phyloP scores from a whole-genome alignment of 1,140 invertebrate species.

The Oreohelix idahoensis region DNA sequence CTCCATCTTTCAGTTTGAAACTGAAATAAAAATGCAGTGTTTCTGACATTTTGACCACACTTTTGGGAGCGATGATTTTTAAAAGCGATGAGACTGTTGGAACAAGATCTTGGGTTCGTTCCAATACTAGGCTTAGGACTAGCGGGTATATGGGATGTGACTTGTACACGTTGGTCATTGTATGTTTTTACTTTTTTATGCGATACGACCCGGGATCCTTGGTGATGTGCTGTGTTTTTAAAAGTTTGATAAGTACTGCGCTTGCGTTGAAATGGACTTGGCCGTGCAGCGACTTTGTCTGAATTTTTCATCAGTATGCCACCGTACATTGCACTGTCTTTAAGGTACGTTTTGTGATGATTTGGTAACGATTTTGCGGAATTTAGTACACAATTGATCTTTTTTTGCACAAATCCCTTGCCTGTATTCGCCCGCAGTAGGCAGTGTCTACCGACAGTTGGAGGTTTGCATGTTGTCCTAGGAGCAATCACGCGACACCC shows the following conservation, averaged over 20 bases:
- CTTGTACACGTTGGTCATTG: neutral
- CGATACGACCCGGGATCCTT: neutral
- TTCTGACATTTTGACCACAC: neutral
- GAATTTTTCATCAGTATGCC: neutral
- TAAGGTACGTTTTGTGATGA: neutral
- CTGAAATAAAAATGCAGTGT: neutral
- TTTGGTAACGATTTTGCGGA: neutral
- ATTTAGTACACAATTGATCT: neutral
- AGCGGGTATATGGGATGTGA: neutral
- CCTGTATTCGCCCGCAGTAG: neutral
- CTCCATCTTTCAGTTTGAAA: slow-evolving; percentile 1
- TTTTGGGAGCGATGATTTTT: neutral
- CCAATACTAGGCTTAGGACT: neutral
- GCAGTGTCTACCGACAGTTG: neutral
- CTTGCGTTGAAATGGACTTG: neutral
- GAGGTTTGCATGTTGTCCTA: neutral
- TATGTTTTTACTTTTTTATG: neutral
- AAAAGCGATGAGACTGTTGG: neutral
- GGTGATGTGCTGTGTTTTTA: neutral
- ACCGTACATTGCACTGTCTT: neutral
- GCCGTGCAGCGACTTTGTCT: neutral
- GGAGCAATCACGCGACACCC: neutral
- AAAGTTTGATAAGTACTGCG: neutral
- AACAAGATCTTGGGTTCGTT: neutral
- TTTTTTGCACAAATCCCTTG: neutral